Base-by-base conservation (phyloP, 2,888 invertebrate genomes). In the Acanthosepion esculentum region DNA sequence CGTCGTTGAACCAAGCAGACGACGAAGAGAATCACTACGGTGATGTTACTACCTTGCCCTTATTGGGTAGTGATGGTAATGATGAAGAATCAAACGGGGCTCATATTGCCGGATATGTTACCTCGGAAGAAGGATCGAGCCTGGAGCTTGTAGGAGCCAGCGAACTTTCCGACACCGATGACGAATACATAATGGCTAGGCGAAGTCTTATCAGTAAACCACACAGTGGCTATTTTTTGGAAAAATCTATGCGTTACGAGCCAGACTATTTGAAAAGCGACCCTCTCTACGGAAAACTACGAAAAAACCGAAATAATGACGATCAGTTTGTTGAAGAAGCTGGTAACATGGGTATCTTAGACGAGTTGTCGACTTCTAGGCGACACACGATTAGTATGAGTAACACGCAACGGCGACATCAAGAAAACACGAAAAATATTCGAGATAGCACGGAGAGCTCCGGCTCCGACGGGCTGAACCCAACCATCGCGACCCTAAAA, bases 221-320 rank as follows among this genome's bases (percentile, higher is more conserved):
- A 6, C 93, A 93, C 53, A 53, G 53, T 33, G 93, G 93, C 20
- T 93, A 93, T 18, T 93, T 93, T 18, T 41, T 53, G 53, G 93
- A 48, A n/a, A 93, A 50, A 33, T 48, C 93, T 1, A 93, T 93
- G n/a, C 93, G 93, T 26, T 93, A 48, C 5, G 53, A 93, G 6
- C 93, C 93, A 18, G 93, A 93, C 29, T 93, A 93, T 53, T 53
- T 93, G 48, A 48, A 93, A 48, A 93, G 93, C 8, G 93, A 93
- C 12, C 93, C 93, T 20, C n/a, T 93, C n/a, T 93, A 48, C 33
- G 93, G 92, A 5, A 92, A 92, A 92, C 10, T 50, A 5, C 48
- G 92, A 0, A 92, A 92, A 48, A 50, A 50, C 7, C 48, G 50
- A 12, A 92, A 50, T 48, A 29, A 48, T 10, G 92, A 92, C 15